Evolutionary conservation across 2,888 invertebrate genomes (phyloP).

Genomic region (Epinotia nisella): DNA sequence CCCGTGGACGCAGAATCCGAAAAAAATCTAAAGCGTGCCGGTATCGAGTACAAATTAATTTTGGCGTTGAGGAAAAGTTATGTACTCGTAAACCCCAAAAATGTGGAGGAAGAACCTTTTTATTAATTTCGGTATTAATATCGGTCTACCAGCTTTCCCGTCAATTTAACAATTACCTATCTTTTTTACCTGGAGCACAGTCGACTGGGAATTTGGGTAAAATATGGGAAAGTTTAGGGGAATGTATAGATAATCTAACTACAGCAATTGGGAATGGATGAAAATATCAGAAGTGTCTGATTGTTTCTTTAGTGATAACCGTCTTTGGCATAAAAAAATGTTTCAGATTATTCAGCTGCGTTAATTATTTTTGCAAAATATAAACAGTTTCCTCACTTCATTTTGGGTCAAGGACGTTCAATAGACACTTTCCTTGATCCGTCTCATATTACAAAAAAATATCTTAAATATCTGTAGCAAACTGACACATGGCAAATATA

Average conservation of each 20-base stretch:
- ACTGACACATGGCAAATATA: no score
- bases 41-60: constrained; percentile 28
- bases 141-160: constrained; percentile 26
- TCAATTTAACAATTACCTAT: constrained; percentile 34
- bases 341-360: no score
- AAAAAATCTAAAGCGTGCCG: neutral
- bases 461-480: no score
- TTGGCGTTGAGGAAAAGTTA: constrained; percentile 18
- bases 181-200: constrained; percentile 21
- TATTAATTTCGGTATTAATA: constrained; percentile 40
- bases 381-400: no score
- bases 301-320: no score
- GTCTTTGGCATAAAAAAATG: no score
- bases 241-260: neutral
- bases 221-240: neutral
- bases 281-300: no score
- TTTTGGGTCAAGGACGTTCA: no score
- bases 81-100: constrained; percentile 26
- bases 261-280: neutral
- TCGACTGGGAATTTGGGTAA: constrained; percentile 5
- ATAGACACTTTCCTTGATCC: no score
- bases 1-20: neutral
- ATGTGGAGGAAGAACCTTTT: constrained; percentile 18
- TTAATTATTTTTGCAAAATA: no score
- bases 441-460: no score